Conservation (phyloP, 1,140 invertebrate species). For the Lamellibrachia luymesi region DNA sequence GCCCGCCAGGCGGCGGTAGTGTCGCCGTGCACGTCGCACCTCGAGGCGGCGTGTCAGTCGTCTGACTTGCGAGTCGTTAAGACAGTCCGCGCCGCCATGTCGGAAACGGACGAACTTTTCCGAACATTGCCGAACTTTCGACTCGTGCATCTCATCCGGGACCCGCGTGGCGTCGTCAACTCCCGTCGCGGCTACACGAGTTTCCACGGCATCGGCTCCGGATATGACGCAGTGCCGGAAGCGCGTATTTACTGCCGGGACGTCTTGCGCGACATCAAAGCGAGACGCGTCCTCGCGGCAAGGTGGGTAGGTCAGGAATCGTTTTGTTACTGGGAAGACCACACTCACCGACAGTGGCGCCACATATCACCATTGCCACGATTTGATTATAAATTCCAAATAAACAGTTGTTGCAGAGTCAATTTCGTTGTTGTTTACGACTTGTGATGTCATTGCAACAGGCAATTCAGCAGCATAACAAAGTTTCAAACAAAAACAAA, state of each 20-base stretch:
- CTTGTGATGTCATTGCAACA: no score
- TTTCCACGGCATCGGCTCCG: background rate
- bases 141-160: background rate
- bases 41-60: background rate
- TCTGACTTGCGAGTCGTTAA: background rate
- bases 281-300: background rate
- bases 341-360: background rate
- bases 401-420: no score
- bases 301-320: background rate
- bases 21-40: background rate
- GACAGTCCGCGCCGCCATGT: background rate
- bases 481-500: no score
- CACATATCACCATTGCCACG: no score
- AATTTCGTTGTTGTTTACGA: no score
- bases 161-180: background rate
- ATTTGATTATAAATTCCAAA: background rate
- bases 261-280: background rate
- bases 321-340: background rate
- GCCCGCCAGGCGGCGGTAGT: background rate
- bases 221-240: background rate
- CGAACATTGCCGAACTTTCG: background rate
- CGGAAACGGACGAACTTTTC: background rate
- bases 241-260: slow-evolving; percentile 18
- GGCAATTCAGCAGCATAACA: no score
- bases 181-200: background rate